Conservation (phyloP, 2,888 invertebrate genomes). For the Elysia crispata region DNA sequence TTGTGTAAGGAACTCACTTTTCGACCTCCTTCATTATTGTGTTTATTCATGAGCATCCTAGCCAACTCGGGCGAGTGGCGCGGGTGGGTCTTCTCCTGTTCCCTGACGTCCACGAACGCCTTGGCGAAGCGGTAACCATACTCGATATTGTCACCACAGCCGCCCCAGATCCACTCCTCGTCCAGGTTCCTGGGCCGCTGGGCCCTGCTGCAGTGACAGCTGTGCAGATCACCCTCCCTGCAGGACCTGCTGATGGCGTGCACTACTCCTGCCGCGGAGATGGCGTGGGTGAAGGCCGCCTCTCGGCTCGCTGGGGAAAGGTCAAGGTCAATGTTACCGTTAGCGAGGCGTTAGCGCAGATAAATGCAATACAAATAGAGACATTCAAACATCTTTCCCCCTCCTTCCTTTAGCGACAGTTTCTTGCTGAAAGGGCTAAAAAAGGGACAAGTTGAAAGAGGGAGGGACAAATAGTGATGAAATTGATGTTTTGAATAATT, state of each 20-base stretch:
- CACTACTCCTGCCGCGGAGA: slow-evolving; percentile 84
- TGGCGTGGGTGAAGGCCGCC: slow-evolving; percentile 81
- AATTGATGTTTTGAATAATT: too few species aligned
- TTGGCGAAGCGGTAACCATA: slow-evolving; percentile 91
- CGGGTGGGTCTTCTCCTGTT: slow-evolving; percentile 86
- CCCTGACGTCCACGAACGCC: slow-evolving; percentile 94
- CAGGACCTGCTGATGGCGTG: slow-evolving; percentile 93
- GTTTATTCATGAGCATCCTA: slow-evolving; percentile 94
- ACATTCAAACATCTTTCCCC: too few species aligned
- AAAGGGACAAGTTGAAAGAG: too few species aligned
- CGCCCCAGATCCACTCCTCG: slow-evolving; percentile 98
- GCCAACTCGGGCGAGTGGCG: slow-evolving; percentile 89
- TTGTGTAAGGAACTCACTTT: slow-evolving; percentile 84
- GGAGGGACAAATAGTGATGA: too few species aligned
- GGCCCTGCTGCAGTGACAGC: slow-evolving; percentile 92
- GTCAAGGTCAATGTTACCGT: too few species aligned
- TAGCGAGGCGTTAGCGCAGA: too few species aligned
- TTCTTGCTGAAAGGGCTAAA: too few species aligned
- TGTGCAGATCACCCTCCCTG: slow-evolving; percentile 91
- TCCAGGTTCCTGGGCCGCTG: slow-evolving; percentile 89
- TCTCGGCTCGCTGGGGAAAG: slow-evolving; percentile 79
- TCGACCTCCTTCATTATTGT: slow-evolving; percentile 98
- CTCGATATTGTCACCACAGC: slow-evolving; percentile 97
- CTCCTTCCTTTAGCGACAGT: too few species aligned
- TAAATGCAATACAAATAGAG: too few species aligned